Evolutionary conservation across 2,797 vertebrate species (phyloP).

Genomic region (Brachyrhaphis roseni): DNA sequence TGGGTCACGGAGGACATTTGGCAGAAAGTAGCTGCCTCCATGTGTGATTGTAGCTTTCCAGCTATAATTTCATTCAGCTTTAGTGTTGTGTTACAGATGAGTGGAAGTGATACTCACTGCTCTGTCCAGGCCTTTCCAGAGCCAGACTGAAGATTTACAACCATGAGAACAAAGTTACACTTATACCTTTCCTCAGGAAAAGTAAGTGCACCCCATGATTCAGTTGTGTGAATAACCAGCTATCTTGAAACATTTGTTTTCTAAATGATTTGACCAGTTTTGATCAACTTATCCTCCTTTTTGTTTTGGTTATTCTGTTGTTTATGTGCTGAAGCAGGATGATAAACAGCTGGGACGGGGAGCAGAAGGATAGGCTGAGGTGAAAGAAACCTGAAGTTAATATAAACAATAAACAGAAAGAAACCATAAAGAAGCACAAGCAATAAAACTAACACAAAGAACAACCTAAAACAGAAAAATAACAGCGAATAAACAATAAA

Average conservation of each 20-base stretch:
- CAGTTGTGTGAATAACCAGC: neutral
- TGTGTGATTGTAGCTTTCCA: constrained; percentile 10
- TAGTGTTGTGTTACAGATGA: neutral
- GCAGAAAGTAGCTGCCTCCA: constrained; percentile 5
- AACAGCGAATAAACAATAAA: no score
- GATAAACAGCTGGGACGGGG: no score
- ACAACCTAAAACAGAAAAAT: no score
- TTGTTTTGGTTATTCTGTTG: neutral
- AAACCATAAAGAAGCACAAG: no score
- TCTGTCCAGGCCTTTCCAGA: neutral
- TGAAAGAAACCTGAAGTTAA: no score
- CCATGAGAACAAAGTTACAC: neutral
- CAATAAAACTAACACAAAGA: no score
- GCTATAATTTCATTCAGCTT: constrained; percentile 17
- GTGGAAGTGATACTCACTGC: neutral
- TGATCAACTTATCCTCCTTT: neutral
- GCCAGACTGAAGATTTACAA: neutral
- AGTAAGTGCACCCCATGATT: neutral
- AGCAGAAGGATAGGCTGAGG: no score
- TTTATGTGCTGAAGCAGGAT: neutral
- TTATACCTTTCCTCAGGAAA: no score
- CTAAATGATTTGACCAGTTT: neutral
- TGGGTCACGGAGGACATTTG: constrained; percentile 25
- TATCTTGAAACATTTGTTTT: neutral
- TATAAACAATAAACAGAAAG: no score